Evolutionary conservation across 2,113 vertebrate species (phyloP).

Genomic region (Myiopsitta monachus): DNA sequence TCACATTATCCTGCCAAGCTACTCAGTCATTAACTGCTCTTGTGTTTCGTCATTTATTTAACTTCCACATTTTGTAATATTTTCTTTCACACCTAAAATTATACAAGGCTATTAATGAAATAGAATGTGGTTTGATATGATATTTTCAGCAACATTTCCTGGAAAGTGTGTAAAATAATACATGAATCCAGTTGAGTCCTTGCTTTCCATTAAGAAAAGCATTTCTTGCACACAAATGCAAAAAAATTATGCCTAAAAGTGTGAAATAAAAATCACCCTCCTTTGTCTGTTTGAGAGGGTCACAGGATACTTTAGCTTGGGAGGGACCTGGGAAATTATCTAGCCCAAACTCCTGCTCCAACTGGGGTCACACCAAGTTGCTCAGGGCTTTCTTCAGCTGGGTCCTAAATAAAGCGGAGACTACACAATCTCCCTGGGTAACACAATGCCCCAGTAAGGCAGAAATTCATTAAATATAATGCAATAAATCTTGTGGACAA

Average conservation of each 20-base stretch:
- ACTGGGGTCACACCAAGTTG: background rate
- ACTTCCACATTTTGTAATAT: slow-evolving; percentile 46
- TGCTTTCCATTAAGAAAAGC: background rate
- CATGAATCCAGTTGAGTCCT: background rate
- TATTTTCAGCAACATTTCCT: slow-evolving; percentile 19
- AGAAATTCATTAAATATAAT: background rate
- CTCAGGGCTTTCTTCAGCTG: background rate
- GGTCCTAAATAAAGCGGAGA: background rate
- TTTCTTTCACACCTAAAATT: slow-evolving; percentile 34
- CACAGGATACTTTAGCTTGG: background rate
- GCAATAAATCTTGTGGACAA: background rate
- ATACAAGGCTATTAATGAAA: slow-evolving; percentile 12
- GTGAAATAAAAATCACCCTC: background rate
- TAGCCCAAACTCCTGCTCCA: background rate
- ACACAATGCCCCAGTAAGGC: background rate
- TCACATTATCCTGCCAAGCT: slow-evolving; percentile 14
- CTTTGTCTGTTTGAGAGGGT: background rate
- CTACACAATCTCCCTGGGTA: background rate
- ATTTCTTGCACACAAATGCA: accelerated
- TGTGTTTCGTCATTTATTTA: slow-evolving; percentile 40
- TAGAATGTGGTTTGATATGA: slow-evolving; percentile 3
- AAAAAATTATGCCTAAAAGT: background rate
- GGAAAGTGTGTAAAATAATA: background rate
- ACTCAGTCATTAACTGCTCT: slow-evolving; percentile 1
- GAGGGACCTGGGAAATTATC: background rate